phyloP scores from a whole-genome alignment of 2,797 vertebrate species.

The Amblyopsis hoosieri region DNA sequence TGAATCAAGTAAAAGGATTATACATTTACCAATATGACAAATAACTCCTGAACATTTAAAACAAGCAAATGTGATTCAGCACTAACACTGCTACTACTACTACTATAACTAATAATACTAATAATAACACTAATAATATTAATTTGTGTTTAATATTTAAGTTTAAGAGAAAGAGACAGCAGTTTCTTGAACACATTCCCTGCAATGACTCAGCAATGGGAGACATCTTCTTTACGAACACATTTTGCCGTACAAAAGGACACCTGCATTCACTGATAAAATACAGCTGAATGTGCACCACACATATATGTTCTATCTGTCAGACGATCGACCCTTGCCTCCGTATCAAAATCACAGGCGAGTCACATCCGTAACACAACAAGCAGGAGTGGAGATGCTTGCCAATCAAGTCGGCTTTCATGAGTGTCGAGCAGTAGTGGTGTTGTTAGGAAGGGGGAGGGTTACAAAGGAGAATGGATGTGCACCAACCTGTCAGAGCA shows the following conservation, averaged over 20 bases:
- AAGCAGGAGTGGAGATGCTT: constrained; percentile 60
- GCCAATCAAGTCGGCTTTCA: constrained; percentile 60
- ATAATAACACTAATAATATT: neutral
- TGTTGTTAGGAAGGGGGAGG: constrained; percentile 34
- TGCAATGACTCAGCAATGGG: constrained; percentile 49
- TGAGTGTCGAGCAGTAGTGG: too few species aligned
- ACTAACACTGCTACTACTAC: too few species aligned
- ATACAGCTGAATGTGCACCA: constrained; percentile 18
- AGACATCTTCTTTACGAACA: constrained; percentile 19
- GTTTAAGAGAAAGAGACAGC: constrained; percentile 4
- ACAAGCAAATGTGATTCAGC: too few species aligned
- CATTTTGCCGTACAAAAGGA: constrained; percentile 34
- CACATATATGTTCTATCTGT: constrained; percentile 28
- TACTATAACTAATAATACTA: too few species aligned
- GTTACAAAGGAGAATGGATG: constrained; percentile 27
- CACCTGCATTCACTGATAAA: constrained; percentile 54
- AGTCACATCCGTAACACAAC: constrained; percentile 45
- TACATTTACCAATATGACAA: too few species aligned
- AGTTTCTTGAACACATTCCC: constrained; percentile 7
- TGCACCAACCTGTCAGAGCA: constrained; percentile 54
- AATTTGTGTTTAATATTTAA: constrained; percentile 12
- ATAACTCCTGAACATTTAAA: too few species aligned
- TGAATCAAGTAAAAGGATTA: too few species aligned
- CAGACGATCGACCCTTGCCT: constrained; percentile 35
- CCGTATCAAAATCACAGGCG: constrained; percentile 43